Conservation (phyloP, 1,140 invertebrate species). For the Amyelois transitella region DNA sequence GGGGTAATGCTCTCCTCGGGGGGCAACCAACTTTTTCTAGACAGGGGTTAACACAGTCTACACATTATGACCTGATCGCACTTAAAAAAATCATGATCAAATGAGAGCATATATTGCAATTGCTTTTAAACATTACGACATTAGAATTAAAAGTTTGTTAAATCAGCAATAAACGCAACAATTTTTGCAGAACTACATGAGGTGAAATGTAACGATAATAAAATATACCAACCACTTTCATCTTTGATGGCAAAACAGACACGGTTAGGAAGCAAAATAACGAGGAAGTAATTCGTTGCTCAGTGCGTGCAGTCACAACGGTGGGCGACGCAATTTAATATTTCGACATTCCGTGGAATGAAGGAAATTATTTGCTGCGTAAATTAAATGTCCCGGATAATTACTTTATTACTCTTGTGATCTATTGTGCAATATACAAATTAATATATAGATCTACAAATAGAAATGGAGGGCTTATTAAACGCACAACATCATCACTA, state of each 20-base stretch:
- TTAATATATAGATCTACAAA: too few species aligned
- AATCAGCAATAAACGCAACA: background rate
- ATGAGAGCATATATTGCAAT: background rate
- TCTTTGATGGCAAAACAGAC: slow-evolving; percentile 16
- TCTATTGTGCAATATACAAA: too few species aligned
- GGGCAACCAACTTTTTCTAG: slow-evolving; percentile 16
- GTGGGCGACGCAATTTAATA: background rate
- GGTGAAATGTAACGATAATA: background rate
- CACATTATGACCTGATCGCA: too few species aligned
- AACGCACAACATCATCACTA: too few species aligned
- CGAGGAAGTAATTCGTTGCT: slow-evolving; percentile 24
- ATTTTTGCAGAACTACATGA: background rate
- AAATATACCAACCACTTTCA: slow-evolving; percentile 14
- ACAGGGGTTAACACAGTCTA: slow-evolving; percentile 18
- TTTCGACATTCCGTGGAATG: background rate
- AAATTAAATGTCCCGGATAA: background rate
- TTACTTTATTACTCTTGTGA: slow-evolving; percentile 12
- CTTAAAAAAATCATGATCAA: too few species aligned
- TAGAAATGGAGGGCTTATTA: too few species aligned
- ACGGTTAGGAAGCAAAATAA: slow-evolving; percentile 25
- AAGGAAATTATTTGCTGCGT: background rate
- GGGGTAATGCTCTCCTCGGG: slow-evolving; percentile 11
- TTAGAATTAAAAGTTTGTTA: background rate
- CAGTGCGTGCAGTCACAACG: slow-evolving; percentile 12
- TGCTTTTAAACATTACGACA: background rate